phyloP scores from a whole-genome alignment of 2,113 vertebrate species.

The Zosterops lateralis region DNA sequence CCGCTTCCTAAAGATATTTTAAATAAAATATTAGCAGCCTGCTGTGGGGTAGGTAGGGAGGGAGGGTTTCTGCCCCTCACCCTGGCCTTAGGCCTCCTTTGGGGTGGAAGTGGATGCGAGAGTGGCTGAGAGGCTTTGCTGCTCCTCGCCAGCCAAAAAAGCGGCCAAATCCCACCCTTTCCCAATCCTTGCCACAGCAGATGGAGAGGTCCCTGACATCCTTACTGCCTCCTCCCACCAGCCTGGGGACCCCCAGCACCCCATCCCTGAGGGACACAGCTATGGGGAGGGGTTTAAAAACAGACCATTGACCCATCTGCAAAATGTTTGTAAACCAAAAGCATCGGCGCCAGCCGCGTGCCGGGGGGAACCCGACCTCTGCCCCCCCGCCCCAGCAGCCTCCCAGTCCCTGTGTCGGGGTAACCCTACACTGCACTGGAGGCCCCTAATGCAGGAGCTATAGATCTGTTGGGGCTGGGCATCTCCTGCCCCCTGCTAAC shows the following conservation, averaged over 20 bases:
- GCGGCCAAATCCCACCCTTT: background rate
- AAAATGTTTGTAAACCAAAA: conserved; percentile 78
- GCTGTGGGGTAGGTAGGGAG: background rate
- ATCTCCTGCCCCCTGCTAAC: conserved; percentile 37
- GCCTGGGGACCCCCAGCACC: background rate
- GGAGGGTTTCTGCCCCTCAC: background rate
- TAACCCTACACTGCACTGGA: conserved; percentile 57
- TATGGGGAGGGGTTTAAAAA: background rate
- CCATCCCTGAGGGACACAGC: background rate
- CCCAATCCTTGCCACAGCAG: background rate
- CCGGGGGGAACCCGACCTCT: conserved; percentile 1
- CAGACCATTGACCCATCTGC: conserved; percentile 58
- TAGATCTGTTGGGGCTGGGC: conserved; percentile 74
- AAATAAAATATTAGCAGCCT: conserved; percentile 71
- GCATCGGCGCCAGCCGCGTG: conserved; percentile 56
- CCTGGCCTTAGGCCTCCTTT: background rate
- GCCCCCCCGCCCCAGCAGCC: background rate
- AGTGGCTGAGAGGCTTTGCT: background rate
- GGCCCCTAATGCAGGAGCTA: conserved; percentile 74
- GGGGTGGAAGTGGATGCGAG: background rate
- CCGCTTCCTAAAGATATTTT: conserved; percentile 62
- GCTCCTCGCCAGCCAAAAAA: background rate
- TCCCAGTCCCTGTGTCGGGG: conserved; percentile 40
- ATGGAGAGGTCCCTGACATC: background rate
- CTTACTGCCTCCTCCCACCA: background rate